Evolutionary conservation across 2,888 invertebrate genomes (phyloP).

Genomic region (Achlya flavicornis): DNA sequence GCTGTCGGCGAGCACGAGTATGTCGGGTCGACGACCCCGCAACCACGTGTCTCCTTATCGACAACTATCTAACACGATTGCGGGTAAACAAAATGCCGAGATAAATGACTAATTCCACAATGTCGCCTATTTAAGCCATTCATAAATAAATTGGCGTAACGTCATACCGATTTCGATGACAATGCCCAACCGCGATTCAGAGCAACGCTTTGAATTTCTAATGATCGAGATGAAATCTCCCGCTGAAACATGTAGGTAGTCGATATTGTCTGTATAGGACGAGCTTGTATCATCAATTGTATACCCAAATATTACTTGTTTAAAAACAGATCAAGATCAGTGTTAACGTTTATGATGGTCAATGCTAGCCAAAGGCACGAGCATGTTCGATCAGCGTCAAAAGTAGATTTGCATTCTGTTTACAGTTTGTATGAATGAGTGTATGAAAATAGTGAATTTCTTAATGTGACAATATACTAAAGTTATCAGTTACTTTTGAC

Average conservation of each 20-base stretch:
- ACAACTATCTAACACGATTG: slow-evolving; percentile 84
- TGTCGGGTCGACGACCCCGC: slow-evolving; percentile 81
- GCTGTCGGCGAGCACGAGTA: slow-evolving; percentile 83
- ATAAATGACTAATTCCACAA: slow-evolving; percentile 83
- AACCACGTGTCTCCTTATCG: slow-evolving; percentile 84
- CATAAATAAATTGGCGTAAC: slow-evolving; percentile 75
- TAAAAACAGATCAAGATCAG: neutral
- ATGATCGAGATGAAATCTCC: slow-evolving; percentile 34
- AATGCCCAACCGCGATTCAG: slow-evolving; percentile 45
- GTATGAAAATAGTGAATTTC: too few relatives aligned
- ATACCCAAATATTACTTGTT: neutral
- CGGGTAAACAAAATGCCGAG: slow-evolving; percentile 81
- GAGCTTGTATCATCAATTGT: neutral
- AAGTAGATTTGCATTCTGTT: too few relatives aligned
- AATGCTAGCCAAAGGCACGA: slow-evolving; percentile 6
- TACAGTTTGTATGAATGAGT: too few relatives aligned
- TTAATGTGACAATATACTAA: too few relatives aligned
- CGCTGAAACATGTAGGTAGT: slow-evolving; percentile 23
- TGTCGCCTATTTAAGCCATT: slow-evolving; percentile 75
- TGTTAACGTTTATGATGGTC: slow-evolving; percentile 1
- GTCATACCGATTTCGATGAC: slow-evolving; percentile 66
- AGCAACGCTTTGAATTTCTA: slow-evolving; percentile 41
- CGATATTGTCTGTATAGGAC: slow-evolving; percentile 17
- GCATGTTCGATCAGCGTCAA: neutral
- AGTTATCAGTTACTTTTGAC: too few relatives aligned